A percentile compares a stretch with the other conserved stretches of the same genome.
Evolutionary conservation across 2,797 vertebrate species (phyloP).

Genomic region (Paedocypris micromegethes): DNA sequence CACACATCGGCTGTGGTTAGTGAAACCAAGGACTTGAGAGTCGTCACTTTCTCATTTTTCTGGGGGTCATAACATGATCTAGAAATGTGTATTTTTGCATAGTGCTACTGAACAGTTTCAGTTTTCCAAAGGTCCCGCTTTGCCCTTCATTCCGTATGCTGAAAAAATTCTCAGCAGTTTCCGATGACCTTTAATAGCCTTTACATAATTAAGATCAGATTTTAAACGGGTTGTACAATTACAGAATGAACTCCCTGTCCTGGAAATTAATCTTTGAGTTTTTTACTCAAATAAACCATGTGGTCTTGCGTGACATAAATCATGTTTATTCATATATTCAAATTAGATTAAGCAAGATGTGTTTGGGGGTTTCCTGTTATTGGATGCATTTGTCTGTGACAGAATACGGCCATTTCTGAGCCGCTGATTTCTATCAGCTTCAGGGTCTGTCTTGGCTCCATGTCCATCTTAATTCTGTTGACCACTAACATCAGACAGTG

Average conservation of each 20-base stretch:
- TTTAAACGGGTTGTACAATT: slow-evolving; percentile 2
- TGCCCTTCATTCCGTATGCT: slow-evolving; percentile 3
- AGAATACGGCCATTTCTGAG: not conserved
- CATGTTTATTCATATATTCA: slow-evolving; percentile 11
- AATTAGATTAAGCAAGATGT: not conserved
- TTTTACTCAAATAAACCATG: slow-evolving; percentile 8
- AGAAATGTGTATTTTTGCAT: slow-evolving; percentile 14
- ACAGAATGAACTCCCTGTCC: not conserved
- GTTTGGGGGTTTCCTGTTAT: not conserved
- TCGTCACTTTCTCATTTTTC: not conserved
- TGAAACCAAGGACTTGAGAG: slow-evolving; percentile 20
- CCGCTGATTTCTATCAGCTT: not conserved
- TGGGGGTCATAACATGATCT: slow-evolving; percentile 3
- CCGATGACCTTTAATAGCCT: slow-evolving; percentile 15
- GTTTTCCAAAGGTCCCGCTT: slow-evolving; percentile 12
- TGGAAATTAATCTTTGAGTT: slow-evolving; percentile 25
- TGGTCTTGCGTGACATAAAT: slow-evolving; percentile 9
- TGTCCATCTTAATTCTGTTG: slow-evolving; percentile 11
- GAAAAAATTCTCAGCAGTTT: slow-evolving; percentile 10
- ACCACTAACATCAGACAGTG: slow-evolving; percentile 26
- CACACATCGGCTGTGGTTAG: slow-evolving; percentile 33
- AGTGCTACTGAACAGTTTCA: slow-evolving; percentile 3
- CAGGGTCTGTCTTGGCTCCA: not conserved
- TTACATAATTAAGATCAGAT: slow-evolving; percentile 28
- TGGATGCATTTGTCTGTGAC: not conserved